Evolutionary conservation across 2,888 invertebrate species (phyloP).

Genomic region (Hypomecis atomaria): DNA sequence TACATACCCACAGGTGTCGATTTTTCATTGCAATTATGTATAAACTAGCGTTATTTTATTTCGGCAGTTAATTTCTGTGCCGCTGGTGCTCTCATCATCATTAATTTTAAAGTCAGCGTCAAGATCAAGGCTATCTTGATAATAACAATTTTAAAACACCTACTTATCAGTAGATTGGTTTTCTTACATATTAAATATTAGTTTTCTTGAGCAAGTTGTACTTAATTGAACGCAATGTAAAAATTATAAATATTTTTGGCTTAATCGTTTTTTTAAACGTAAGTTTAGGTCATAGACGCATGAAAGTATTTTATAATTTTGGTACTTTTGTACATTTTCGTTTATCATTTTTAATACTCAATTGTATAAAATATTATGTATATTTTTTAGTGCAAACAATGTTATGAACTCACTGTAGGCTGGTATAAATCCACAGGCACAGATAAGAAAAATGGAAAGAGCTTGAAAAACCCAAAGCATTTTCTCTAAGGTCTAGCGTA

Average conservation of each 20-base stretch:
- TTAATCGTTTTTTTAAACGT: no score
- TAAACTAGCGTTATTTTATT: not conserved
- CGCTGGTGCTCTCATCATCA: not conserved
- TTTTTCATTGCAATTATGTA: not conserved
- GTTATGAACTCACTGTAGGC: no score
- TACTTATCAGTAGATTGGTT: not conserved
- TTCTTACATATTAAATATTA: not conserved
- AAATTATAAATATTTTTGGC: not conserved
- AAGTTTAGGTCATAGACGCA: no score
- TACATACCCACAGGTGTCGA: no score
- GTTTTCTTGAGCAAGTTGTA: not conserved
- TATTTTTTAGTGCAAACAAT: no score
- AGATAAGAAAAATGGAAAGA: no score
- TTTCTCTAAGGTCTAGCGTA: not conserved
- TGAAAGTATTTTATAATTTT: no score
- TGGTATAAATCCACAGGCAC: no score
- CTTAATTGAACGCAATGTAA: not conserved
- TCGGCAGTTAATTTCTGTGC: not conserved
- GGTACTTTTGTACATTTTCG: no score
- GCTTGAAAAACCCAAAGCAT: not conserved
- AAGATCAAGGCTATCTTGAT: constrained; percentile 5
- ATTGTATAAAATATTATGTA: no score
- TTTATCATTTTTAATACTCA: no score
- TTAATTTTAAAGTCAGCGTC: not conserved
- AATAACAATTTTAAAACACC: not conserved